Evolutionary conservation across 1,140 invertebrate genomes (phyloP), one percentile per base, ranked within the genome.

Genomic region (Caenorhabditis remanei): DNA sequence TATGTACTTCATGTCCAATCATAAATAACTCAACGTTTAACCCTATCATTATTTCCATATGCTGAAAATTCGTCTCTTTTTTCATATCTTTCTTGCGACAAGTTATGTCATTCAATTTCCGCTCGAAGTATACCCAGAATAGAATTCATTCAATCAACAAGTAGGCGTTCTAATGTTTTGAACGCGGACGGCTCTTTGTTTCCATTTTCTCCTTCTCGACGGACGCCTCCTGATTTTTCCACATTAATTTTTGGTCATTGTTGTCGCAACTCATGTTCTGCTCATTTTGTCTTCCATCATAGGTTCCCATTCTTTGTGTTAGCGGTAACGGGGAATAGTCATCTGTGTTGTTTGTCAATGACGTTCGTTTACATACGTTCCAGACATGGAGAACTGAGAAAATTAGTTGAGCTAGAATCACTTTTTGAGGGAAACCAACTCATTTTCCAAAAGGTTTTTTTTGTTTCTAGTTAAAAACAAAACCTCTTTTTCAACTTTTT

Each of bases 211-310:
- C 0, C 24, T 67, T 67, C 21, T 65, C 61, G 56, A 16, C 32
- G 13, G 46, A 71, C 9, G 71, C n/a, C 71, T 79, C 46, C 71
- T 79, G 71, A 79, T 43, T 79, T 79, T 50, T 79, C 14, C 71
- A 24, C n/a, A 79, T 79, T 79, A 79, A 50, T 79, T 79, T 79
- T 32, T 79, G 71, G 21, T 79, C n/a, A 9, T 79, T 79, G 41
- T n/a, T 2, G 19, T 32, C 67, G 13, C 19, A 24, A 8, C 19
- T 79, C 46, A 79, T 24, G 19, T 79, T 50, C 46, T 71, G 65
- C 41, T 71, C 61, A 63, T 32, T 63, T 46, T 19, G 65, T 46
- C 32, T 40, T 9, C 61, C 61, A 63, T 24, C 9, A 3, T 14
- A 53, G 50, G 19, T n/a, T 61, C 56, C 56, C 56, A 61, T 61